Conservation (phyloP, 2,113 vertebrate species). For the Cricetomys ansorgei region DNA sequence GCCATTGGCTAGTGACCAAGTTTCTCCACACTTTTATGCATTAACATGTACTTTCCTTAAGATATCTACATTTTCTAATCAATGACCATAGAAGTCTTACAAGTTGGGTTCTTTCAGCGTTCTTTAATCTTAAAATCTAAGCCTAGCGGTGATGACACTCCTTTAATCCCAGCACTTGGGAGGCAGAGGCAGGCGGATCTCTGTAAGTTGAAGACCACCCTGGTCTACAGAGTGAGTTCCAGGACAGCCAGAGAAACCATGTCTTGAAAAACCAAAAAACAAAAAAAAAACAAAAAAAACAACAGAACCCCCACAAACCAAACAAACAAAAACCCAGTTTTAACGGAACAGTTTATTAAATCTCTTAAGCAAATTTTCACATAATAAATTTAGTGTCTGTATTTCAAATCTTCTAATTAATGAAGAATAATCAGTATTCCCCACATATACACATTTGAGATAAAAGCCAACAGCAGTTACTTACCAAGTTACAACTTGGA, state of each 20-base stretch:
- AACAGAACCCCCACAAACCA: too few species aligned
- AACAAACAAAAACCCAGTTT: neutral
- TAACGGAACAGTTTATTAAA: slow-evolving; percentile 32
- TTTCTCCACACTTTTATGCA: neutral
- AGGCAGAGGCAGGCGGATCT: too few species aligned
- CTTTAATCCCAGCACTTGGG: too few species aligned
- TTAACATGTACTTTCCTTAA: neutral
- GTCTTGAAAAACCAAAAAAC: too few species aligned
- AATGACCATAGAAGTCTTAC: neutral
- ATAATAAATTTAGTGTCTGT: neutral
- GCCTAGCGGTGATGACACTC: too few species aligned
- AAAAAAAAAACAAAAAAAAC: too few species aligned
- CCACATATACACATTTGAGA: neutral
- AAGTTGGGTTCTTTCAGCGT: neutral
- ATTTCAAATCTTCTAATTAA: slow-evolving; percentile 42
- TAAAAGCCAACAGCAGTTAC: neutral
- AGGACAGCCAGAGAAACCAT: too few species aligned
- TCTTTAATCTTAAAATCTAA: neutral
- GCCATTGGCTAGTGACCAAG: neutral
- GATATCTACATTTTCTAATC: neutral
- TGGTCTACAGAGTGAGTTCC: too few species aligned
- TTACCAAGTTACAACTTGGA: neutral
- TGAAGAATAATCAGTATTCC: neutral
- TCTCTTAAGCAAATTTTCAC: neutral
- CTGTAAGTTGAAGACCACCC: too few species aligned